phyloP scores from a whole-genome alignment of 1,140 invertebrate species.

The Acromyrmex charruanus region DNA sequence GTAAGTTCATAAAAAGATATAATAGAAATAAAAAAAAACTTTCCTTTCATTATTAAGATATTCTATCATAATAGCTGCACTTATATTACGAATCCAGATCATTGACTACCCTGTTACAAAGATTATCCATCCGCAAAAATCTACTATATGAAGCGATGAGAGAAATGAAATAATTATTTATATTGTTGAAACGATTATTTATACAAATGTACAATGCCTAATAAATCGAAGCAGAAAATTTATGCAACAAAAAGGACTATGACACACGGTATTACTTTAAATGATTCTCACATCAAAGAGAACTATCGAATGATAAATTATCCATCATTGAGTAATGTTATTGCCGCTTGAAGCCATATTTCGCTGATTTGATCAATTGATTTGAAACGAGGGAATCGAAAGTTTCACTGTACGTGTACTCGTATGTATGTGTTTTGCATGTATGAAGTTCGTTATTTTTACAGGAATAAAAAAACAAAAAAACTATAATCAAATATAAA shows the following conservation, averaged over 20 bases:
- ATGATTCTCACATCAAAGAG: slow-evolving; percentile 11
- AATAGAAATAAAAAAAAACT: background rate
- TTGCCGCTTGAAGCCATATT: slow-evolving; percentile 52
- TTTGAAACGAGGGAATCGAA: slow-evolving; percentile 40
- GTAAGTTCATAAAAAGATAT: background rate
- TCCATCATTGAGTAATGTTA: slow-evolving; percentile 63
- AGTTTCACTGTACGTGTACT: slow-evolving; percentile 24
- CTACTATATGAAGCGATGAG: background rate
- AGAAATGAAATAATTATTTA: slow-evolving; percentile 30
- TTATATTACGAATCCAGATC: background rate
- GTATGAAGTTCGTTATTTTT: background rate
- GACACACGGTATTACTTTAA: slow-evolving; percentile 19
- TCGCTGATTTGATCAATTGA: slow-evolving; percentile 64
- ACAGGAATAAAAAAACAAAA: background rate
- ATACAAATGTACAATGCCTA: slow-evolving; percentile 1
- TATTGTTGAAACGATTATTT: slow-evolving; percentile 7
- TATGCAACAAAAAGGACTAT: background rate
- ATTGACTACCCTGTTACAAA: background rate
- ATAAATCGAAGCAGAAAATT: slow-evolving; percentile 13
- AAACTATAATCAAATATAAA: background rate
- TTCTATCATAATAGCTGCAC: background rate
- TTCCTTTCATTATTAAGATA: background rate
- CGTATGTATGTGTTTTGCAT: background rate
- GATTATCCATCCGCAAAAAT: background rate
- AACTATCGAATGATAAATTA: slow-evolving; percentile 59